phyloP scores from a whole-genome alignment of 1,140 invertebrate genomes.

The Papilio helenus region DNA sequence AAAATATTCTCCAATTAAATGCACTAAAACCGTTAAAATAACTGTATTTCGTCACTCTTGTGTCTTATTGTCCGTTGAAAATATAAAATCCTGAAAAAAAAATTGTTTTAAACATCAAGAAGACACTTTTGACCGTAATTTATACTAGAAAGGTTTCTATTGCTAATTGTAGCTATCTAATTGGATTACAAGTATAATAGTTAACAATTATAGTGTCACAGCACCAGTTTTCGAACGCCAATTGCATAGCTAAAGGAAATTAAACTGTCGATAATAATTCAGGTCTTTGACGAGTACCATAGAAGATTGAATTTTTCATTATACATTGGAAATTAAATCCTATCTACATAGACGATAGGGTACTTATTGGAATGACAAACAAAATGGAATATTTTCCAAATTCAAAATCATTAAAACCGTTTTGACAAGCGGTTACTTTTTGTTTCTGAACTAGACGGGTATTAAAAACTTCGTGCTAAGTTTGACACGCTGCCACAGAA shows the following conservation, averaged over 20 bases:
- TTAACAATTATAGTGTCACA: neutral
- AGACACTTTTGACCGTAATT: no score
- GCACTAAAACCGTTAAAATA: no score
- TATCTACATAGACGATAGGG: neutral
- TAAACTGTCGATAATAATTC: neutral
- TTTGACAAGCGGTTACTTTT: constrained; percentile 14
- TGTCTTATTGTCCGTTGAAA: no score
- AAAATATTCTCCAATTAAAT: no score
- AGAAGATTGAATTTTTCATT: neutral
- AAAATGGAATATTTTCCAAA: neutral
- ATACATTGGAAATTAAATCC: neutral
- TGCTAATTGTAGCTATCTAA: no score
- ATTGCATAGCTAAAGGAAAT: neutral
- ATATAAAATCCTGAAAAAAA: no score
- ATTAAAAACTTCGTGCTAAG: neutral
- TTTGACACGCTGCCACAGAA: neutral
- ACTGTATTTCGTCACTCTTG: no score
- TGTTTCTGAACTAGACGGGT: neutral
- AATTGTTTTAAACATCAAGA: no score
- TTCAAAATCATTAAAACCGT: neutral
- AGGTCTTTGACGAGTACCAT: neutral
- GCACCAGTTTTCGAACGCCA: neutral
- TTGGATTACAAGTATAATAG: neutral
- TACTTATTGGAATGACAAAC: neutral
- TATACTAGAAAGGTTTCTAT: no score